Evolutionary conservation across 2,797 vertebrate species (phyloP), one percentile per base, ranked within the genome.

Genomic region (Melanotaenia maccullochi): DNA sequence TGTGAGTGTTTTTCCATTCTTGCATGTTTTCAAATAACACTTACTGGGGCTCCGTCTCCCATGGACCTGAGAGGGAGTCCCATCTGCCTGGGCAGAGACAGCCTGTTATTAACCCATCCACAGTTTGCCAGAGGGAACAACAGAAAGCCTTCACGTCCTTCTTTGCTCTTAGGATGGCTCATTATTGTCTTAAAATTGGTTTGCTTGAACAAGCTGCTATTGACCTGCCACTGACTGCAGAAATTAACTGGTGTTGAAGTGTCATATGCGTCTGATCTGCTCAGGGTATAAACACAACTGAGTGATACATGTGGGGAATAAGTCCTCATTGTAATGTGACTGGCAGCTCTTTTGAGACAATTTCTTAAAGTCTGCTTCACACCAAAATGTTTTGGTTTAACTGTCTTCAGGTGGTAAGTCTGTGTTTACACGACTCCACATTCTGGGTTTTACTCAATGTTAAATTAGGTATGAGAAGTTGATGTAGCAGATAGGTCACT

Each of bases 61-160:
- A 62, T 69, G 68, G 68, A 85, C 75, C 68, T 51, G 1, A 14
- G 68, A 83, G 82, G 85, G 85, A 89, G 85, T 90, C 83, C 89
- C 90, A 92, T 93, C 90, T 91, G 90, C 80, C 85, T 73, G 18
- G 30, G 63, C 68, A 38, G 72, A 90, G 83, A 86, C 69, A 87
- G 61, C 83, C 87, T 91, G 86, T 93, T 86, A 94, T 93, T 92
- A 93, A 77, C 71, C 80, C 76, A 78, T 90, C 86, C 67, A 32
- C 73, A 63, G 84, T 84, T 83, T 86, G 89, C 86, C 76, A 79
- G 85, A 81, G 76, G 82, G 62, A 83, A 85, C 85, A 86, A 81
- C 88, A 70, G 65, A 74, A 55, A 73, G 65, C 65, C 68, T 62
- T 75, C 51, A 75, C 71, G 78, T 75, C 71, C 51, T 73, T 69